Base-by-base conservation (phyloP, 2,888 invertebrate species). In the Pollenia griseotomentosa region DNA sequence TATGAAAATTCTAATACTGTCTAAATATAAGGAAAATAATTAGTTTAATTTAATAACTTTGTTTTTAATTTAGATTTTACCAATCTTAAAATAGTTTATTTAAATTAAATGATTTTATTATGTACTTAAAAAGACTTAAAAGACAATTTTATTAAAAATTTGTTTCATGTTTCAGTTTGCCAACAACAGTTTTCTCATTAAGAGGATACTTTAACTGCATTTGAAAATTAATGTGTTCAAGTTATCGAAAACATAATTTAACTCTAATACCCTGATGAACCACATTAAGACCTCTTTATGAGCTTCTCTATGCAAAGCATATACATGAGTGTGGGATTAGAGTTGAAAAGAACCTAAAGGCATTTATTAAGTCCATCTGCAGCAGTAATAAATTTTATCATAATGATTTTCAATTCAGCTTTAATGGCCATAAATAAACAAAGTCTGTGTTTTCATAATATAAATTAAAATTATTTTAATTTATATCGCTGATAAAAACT, bases 361-460 rank as follows among this genome's bases (percentile, higher is more conserved):
- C 59, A 59, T 59, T 59, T 59, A 59, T 33, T 59, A 59, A 40
- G 59, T 59, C 59, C 40, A 40, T 59, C 59, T 33, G 59, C 59
- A n/a, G 2, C 14, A 59, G 40, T n/a, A 12, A n/a, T 59, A 40
- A 59, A 59, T 59, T 59, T 8, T 40, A 40, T 40, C 33, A 40
- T 40, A 59, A 59, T 40, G 14, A 40, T 8, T 59, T 40, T 59
- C 59, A 33, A 40, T 59, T 14, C 40, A 59, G 40, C 8, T 59
- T 59, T 59, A 59, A 59, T 59, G 14, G 40, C 59, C n/a, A 40
- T 59, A 59, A 8, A 59, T 40, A 40, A 59, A 59, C 8, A 40
- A 12, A 8, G 33, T 59, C n/a, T 33, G 14, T 59, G 9, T 59
- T 59, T 59, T 59, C 14, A 59, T n/a, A 59, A 40, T n/a, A 57